Conservation (phyloP, 2,113 vertebrate species). For the Sceloporus undulatus region DNA sequence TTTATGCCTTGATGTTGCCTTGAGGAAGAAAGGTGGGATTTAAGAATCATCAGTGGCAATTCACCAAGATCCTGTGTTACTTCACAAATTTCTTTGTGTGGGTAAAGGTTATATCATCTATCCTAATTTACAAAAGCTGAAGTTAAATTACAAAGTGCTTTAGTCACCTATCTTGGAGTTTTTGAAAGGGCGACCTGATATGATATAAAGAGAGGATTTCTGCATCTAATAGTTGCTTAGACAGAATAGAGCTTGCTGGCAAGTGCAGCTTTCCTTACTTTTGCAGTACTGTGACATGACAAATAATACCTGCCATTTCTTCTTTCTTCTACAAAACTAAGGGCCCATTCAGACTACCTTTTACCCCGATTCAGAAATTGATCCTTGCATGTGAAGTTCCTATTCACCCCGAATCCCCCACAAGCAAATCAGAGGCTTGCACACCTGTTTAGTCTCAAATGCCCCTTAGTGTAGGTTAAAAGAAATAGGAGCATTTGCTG, state of each 20-base stretch:
- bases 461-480: too few relatives aligned
- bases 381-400: too few relatives aligned
- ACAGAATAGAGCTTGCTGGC: not conserved
- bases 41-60: too few relatives aligned
- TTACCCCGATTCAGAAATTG: too few relatives aligned
- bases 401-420: too few relatives aligned
- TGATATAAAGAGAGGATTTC: not conserved
- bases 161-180: not conserved
- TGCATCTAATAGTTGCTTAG: not conserved
- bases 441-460: too few relatives aligned
- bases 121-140: not conserved
- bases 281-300: conserved; percentile 10
- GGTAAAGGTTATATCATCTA: not conserved
- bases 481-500: too few relatives aligned
- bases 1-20: not conserved
- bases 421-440: too few relatives aligned
- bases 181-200: not conserved
- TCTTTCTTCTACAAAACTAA: not conserved
- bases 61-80: not conserved
- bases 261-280: conserved; percentile 1
- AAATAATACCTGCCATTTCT: not conserved
- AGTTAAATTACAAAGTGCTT: conserved; percentile 1
- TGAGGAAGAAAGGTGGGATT: not conserved
- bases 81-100: not conserved
- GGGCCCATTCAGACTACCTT: too few relatives aligned